phyloP scores from a whole-genome alignment of 2,113 vertebrate species.

The Gopherus evgoodei region DNA sequence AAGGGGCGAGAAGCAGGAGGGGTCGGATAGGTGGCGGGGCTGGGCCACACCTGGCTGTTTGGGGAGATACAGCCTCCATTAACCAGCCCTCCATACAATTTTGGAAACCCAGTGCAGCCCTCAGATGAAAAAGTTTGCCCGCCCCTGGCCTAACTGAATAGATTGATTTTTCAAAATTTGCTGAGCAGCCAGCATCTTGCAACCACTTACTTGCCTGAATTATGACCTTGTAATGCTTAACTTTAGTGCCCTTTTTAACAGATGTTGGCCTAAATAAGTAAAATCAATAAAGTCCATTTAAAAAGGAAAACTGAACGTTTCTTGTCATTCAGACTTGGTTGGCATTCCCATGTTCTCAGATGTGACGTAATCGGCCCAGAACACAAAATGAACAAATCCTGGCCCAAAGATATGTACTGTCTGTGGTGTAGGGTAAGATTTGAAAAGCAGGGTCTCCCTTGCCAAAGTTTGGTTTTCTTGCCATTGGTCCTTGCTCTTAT shows the following conservation, averaged over 20 bases:
- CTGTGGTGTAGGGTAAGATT: not conserved
- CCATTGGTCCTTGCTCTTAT: not conserved
- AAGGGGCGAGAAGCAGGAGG: no score
- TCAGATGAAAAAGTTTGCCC: no score
- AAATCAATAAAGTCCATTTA: not conserved
- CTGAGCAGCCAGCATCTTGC: not conserved
- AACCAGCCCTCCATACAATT: no score
- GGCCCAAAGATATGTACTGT: not conserved
- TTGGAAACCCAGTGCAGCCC: no score
- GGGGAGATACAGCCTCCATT: no score
- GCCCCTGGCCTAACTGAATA: not conserved
- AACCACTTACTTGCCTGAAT: not conserved
- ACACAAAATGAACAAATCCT: rapidly evolving
- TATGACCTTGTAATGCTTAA: not conserved
- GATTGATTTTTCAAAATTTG: not conserved
- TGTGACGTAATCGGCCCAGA: not conserved
- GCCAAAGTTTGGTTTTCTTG: not conserved
- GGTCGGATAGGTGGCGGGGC: no score
- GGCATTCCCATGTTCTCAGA: not conserved
- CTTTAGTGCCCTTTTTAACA: not conserved
- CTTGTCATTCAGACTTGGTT: not conserved
- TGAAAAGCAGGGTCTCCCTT: rapidly evolving
- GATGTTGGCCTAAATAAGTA: not conserved
- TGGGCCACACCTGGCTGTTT: no score
- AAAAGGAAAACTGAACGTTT: not conserved